phyloP scores from a whole-genome alignment of 2,888 invertebrate species.

The Podabrus alpinus region DNA sequence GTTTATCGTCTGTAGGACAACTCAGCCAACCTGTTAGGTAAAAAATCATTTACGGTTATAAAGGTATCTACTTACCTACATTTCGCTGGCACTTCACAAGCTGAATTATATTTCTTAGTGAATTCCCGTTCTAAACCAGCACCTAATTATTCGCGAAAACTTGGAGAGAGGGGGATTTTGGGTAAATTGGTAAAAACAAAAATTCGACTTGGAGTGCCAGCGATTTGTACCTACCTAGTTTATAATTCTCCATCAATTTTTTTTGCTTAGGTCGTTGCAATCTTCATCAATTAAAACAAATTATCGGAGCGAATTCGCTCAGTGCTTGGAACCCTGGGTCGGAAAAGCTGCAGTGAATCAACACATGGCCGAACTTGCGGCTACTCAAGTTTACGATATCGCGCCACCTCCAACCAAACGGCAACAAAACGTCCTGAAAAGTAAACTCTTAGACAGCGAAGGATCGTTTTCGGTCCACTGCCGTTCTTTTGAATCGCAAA shows the following conservation, averaged over 20 bases:
- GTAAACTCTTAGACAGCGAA: conserved; percentile 57
- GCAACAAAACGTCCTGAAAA: conserved; percentile 51
- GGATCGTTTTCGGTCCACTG: conserved; percentile 68
- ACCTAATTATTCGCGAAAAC: too few relatives aligned
- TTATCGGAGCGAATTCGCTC: conserved; percentile 67
- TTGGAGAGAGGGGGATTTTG: too few relatives aligned
- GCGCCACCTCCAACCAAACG: conserved; percentile 51
- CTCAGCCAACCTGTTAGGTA: conserved; percentile 65
- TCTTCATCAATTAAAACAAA: conserved; percentile 61
- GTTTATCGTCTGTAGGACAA: conserved; percentile 68
- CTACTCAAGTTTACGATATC: conserved; percentile 48
- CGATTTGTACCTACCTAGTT: too few relatives aligned
- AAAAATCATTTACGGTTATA: conserved; percentile 1
- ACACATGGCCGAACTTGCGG: conserved; percentile 53
- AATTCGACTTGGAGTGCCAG: too few relatives aligned
- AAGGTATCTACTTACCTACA: too few relatives aligned
- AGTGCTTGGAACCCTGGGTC: conserved; percentile 66
- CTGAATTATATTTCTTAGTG: too few relatives aligned
- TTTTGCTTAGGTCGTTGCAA: conserved; percentile 56
- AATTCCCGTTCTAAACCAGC: too few relatives aligned
- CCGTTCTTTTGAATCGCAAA: conserved; percentile 62
- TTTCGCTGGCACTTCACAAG: too few relatives aligned
- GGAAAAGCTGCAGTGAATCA: conserved; percentile 55
- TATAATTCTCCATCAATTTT: neutral
- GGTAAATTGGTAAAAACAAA: too few relatives aligned